phyloP scores from a whole-genome alignment of 2,113 vertebrate genomes.

The Gyps fulvus region DNA sequence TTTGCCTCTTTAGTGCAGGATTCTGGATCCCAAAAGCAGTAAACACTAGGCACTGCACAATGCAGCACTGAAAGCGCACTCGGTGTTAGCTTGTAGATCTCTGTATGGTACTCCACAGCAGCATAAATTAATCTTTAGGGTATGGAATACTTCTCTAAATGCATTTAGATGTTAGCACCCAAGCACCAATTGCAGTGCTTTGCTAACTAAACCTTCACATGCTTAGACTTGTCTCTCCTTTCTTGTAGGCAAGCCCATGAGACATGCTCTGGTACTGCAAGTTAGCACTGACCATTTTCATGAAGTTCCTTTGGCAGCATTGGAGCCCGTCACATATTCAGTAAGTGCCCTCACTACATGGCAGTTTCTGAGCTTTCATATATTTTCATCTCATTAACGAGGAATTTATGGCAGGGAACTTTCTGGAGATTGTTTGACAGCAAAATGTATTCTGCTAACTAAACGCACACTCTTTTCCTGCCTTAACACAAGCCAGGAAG shows the following conservation, averaged over 20 bases:
- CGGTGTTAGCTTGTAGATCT: background rate
- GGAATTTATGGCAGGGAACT: background rate
- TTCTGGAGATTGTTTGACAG: background rate
- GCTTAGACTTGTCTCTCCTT: background rate
- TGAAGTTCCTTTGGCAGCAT: background rate
- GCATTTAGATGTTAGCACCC: background rate
- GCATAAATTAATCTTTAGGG: background rate
- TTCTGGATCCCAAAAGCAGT: background rate
- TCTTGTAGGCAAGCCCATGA: background rate
- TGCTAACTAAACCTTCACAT: background rate
- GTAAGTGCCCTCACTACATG: background rate
- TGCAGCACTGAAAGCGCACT: background rate
- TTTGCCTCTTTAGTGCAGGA: rapidly evolving
- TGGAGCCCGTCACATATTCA: background rate
- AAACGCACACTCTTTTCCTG: background rate
- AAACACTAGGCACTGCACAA: background rate
- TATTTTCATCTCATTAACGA: background rate
- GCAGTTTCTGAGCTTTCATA: background rate
- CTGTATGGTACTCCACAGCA: background rate
- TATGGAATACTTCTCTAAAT: background rate
- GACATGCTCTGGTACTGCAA: background rate
- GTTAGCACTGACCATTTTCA: background rate
- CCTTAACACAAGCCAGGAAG: background rate
- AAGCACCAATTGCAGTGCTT: background rate
- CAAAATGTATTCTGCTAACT: background rate